phyloP scores from a whole-genome alignment of 2,888 invertebrate genomes.

The Ochropacha duplaris region DNA sequence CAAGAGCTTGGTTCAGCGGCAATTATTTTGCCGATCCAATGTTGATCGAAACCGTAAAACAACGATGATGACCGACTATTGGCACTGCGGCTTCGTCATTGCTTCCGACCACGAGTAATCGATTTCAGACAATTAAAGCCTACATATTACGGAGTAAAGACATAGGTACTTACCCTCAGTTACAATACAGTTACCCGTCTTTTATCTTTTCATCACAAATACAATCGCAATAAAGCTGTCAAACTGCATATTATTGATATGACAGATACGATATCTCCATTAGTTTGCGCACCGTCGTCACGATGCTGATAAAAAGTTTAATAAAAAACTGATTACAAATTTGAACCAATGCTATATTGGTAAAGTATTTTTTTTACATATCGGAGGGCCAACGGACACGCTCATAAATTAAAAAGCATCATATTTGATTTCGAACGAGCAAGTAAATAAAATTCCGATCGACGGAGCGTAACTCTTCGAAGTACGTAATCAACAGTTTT shows the following conservation, averaged over 20 bases:
- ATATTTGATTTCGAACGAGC: slow-evolving; percentile 74
- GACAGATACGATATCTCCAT: slow-evolving; percentile 77
- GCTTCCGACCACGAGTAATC: slow-evolving; percentile 21
- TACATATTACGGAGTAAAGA: slow-evolving; percentile 24
- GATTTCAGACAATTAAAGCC: slow-evolving; percentile 24
- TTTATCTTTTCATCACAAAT: slow-evolving; percentile 64
- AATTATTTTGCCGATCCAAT: slow-evolving; percentile 24
- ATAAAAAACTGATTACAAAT: slow-evolving; percentile 59
- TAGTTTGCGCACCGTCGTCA: slow-evolving; percentile 67
- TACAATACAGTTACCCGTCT: slow-evolving; percentile 45
- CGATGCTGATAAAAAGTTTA: slow-evolving; percentile 60
- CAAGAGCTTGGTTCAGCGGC: slow-evolving; percentile 16
- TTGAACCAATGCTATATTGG: slow-evolving; percentile 46
- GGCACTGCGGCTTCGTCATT: slow-evolving; percentile 23
- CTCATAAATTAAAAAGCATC: slow-evolving; percentile 78
- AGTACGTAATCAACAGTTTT: slow-evolving; percentile 77
- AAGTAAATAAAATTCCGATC: slow-evolving; percentile 75
- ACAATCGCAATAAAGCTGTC: slow-evolving; percentile 76
- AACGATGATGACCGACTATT: slow-evolving; percentile 19
- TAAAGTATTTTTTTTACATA: slow-evolving; percentile 43
- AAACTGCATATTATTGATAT: slow-evolving; percentile 69
- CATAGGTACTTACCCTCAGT: slow-evolving; percentile 31
- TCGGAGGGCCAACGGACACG: slow-evolving; percentile 50
- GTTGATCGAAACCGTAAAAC: slow-evolving; percentile 25
- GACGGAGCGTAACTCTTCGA: slow-evolving; percentile 71